These are phyloP conservation scores for Diorhabda carinulata DNA, from an alignment of 1,140 invertebrate genomes.

Conservation along the genomic window DNA sequence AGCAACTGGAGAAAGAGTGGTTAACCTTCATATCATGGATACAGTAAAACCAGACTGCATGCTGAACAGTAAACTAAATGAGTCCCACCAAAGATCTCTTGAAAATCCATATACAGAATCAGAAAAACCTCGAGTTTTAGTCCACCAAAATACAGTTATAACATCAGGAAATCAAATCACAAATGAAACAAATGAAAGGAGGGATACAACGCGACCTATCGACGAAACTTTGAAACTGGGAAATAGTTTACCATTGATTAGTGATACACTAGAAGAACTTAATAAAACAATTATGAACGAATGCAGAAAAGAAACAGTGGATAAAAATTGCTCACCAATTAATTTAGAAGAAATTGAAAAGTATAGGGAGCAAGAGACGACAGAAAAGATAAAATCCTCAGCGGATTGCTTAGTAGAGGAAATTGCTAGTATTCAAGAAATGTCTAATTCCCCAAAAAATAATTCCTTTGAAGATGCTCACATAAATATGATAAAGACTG, in stretches of 20 bases:
- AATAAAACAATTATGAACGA: constrained; percentile 9
- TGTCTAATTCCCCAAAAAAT: background rate
- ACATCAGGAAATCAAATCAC: constrained; percentile 14
- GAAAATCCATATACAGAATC: background rate
- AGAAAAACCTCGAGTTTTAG: constrained; percentile 18
- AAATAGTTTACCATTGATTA: constrained; percentile 9
- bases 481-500: background rate
- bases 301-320: constrained; percentile 25
- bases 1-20: constrained; percentile 27
- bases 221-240: constrained; percentile 6
- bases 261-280: constrained; percentile 7
- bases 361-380: constrained; percentile 7
- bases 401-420: background rate
- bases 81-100: constrained; percentile 11
- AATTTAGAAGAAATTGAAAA: constrained; percentile 31
- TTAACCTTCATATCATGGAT: constrained; percentile 39
- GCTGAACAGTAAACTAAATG: constrained; percentile 24
- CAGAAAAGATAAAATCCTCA: background rate
- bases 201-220: background rate
- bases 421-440: background rate
- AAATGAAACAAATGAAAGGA: background rate
- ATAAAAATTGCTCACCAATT: constrained; percentile 35
- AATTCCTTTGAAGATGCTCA: background rate
- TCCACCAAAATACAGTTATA: constrained; percentile 32
- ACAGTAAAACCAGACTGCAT: constrained; percentile 31